These are phyloP conservation scores for Ammodytes dubius DNA, from an alignment of 2,113 vertebrate species.

Conservation along the genomic window DNA sequence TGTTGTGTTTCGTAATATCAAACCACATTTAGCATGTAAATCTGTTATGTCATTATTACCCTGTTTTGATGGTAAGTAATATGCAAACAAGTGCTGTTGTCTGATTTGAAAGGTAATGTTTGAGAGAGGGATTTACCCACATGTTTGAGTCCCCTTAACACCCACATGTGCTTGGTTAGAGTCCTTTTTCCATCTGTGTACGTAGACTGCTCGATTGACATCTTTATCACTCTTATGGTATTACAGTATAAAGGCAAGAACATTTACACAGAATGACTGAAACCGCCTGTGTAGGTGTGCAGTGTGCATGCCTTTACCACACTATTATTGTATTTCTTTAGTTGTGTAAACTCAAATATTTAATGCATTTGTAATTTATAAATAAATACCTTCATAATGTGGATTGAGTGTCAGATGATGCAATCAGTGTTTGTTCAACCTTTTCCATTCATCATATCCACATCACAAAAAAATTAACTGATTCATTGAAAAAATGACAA, in stretches of 20 bases:
- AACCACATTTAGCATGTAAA: neutral
- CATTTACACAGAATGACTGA: neutral
- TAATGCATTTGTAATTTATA: neutral
- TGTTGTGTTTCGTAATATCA: slow-evolving; percentile 21
- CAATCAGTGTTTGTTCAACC: neutral
- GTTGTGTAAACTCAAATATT: neutral
- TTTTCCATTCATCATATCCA: neutral
- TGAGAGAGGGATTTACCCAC: neutral
- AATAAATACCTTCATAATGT: neutral
- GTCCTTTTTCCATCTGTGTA: no score
- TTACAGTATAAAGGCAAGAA: neutral
- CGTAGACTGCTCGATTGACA: neutral
- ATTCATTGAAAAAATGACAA: no score
- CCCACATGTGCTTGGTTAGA: neutral
- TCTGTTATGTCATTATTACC: neutral
- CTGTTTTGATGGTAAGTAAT: neutral
- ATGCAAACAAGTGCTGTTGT: neutral
- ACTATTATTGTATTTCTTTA: neutral
- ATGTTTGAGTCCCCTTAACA: neutral
- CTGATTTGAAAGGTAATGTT: slow-evolving; percentile 15
- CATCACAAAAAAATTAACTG: no score
- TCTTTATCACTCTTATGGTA: neutral
- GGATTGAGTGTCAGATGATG: neutral
- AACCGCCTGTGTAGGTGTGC: neutral
- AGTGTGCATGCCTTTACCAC: neutral